Percentiles rank a stretch among this genome's conserved stretches.
These are phyloP conservation scores for Philantomba maxwellii DNA, from an alignment of 2,113 vertebrate species.

Conservation along the genomic window DNA sequence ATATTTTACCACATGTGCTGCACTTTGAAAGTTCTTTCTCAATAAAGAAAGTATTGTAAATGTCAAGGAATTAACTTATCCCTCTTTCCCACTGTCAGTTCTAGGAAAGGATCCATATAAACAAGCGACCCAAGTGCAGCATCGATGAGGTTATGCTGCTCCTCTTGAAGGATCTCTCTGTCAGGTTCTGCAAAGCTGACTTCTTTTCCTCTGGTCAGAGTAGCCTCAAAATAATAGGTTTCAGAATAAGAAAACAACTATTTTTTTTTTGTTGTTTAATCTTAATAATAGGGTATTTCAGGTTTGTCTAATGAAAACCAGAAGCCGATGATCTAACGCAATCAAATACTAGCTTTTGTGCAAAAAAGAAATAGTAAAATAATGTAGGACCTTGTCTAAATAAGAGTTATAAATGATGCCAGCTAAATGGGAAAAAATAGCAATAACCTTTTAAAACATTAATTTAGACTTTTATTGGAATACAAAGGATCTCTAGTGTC, in stretches of 20 bases:
- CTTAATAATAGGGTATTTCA: conserved; percentile 78
- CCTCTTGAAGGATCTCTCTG: conserved; percentile 69
- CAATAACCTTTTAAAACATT: conserved; percentile 86
- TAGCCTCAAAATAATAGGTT: conserved; percentile 73
- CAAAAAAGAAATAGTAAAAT: conserved; percentile 75
- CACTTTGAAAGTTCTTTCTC: conserved; percentile 68
- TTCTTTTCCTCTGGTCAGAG: conserved; percentile 65
- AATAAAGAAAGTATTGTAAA: conserved; percentile 69
- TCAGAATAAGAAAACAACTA: conserved; percentile 67
- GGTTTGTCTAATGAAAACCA: conserved; percentile 81
- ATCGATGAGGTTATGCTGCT: conserved; percentile 59
- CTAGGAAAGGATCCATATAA: conserved; percentile 64
- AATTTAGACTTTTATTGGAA: conserved; percentile 84
- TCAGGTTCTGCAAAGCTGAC: conserved; percentile 71
- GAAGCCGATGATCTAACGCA: conserved; percentile 78
- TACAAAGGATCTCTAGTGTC: conserved; percentile 80
- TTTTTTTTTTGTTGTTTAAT: conserved; percentile 65
- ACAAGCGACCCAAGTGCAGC: conserved; percentile 42
- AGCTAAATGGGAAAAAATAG: conserved; percentile 83
- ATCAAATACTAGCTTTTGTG: conserved; percentile 75
- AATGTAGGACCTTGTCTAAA: conserved; percentile 76
- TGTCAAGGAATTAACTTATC: conserved; percentile 63
- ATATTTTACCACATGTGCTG: conserved; percentile 45
- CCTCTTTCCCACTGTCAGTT: conserved; percentile 61
- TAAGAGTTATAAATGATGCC: conserved; percentile 79